Conservation (phyloP, 2,113 vertebrate genomes). For the Sinocyclocheilus grahami region DNA sequence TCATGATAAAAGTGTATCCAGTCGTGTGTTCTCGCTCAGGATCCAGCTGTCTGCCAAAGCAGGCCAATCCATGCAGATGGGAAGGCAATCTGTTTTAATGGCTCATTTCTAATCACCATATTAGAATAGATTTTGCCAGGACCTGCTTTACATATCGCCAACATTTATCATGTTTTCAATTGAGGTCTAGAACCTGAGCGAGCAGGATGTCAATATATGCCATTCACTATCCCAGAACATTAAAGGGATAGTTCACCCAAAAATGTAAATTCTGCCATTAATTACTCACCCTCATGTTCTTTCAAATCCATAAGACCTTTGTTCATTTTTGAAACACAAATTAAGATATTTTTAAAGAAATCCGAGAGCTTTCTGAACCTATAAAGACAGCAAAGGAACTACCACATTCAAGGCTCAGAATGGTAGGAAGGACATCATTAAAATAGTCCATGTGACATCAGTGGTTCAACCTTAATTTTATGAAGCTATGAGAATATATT, state of each 20-base stretch:
- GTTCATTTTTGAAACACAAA: too few relatives aligned
- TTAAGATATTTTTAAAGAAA: too few relatives aligned
- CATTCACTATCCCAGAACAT: background rate
- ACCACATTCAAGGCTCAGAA: too few relatives aligned
- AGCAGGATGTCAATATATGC: background rate
- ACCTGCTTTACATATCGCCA: conserved; percentile 21
- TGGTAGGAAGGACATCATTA: too few relatives aligned
- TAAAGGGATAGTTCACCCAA: background rate
- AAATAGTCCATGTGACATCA: too few relatives aligned
- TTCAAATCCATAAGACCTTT: background rate
- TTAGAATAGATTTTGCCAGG: conserved; percentile 15
- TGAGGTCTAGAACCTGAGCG: conserved; percentile 1
- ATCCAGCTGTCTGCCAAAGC: conserved; percentile 6
- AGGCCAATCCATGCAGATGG: conserved; percentile 6
- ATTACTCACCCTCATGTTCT: background rate
- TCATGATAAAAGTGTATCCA: background rate
- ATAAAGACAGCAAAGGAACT: too few relatives aligned
- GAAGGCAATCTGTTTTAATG: conserved; percentile 36
- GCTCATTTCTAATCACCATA: conserved; percentile 48
- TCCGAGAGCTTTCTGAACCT: too few relatives aligned
- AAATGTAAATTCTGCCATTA: too few relatives aligned
- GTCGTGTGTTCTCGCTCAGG: background rate
- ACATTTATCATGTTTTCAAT: conserved; percentile 38
- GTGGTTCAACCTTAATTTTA: too few relatives aligned
- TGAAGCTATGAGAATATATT: too few relatives aligned